Base-by-base conservation (phyloP, 2,888 invertebrate genomes). In the Thecophora atra region DNA sequence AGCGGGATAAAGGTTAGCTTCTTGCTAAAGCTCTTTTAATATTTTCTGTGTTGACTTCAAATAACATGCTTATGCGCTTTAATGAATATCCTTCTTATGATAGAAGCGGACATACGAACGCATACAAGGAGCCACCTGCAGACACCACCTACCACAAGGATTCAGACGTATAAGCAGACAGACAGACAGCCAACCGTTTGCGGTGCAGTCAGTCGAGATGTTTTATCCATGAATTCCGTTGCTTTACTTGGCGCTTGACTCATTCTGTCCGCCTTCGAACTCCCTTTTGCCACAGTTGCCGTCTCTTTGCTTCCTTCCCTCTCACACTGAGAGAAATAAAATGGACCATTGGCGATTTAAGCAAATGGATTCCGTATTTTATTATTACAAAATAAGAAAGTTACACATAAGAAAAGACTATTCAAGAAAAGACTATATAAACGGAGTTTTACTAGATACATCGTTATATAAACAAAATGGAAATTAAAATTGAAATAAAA, bases 1-100 rank as follows among this genome's bases (percentile, higher is more conserved):
- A 26, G 15, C 26, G 56, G 56, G 56, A 56, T 56, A 56, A 56
- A 5, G 13, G 21, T 56, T 26, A 19, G 21, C 56, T 56, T 26
- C 19, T 26, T 15, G 5, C 24, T 54, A 21, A 54, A 54, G 56
- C 24, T 37, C 37, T 37, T 37, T 37, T 37, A 37, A 2, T 37
- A 64, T 64, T 64, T 64, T 44, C 66, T 44, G 21, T 67, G 54
- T 67, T 67, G 66, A 67, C 66, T 67, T 67, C 54, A 54, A 37
- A 67, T 67, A 67, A 54, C 66, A 67, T 67, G 37, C 66, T 67
- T 67, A 67, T 54, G 66, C 37, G 66, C 66, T 67, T 66, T 54
- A 67, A 67, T 67, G 21, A 54, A 67, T 67, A 54, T 67, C 54
- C 66, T 52, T 67, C 54, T 47, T 28, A 19, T 51, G 51, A 26